Base-by-base conservation (phyloP, 2,888 invertebrate species). In the Apamea anceps region DNA sequence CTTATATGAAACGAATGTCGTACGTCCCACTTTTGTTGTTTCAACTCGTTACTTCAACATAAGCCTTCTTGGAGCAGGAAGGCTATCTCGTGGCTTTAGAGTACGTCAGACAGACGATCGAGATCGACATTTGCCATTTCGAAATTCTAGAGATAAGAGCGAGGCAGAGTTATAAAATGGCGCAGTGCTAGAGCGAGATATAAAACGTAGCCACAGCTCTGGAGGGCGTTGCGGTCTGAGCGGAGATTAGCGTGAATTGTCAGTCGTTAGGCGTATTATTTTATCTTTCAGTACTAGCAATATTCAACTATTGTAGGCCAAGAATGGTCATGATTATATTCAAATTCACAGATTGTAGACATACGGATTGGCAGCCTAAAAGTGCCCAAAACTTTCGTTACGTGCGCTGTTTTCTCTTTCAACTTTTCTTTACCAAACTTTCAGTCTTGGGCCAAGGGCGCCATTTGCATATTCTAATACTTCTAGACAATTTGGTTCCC, bases 211-310 rank as follows among this genome's bases (percentile, higher is more conserved):
- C 81, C 85, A 85, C 85, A 84, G 80, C 85, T 84, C 82, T 83
- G 85, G 72, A 86, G 84, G 84, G 87, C 81, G 84, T 83, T 91
- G 89, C 85, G 90, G 91, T 87, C 78, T 89, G 89, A 86, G 89
- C 90, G 85, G 89, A 89, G 89, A 91, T 92, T 90, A 91, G 89
- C 81, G 87, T 87, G 88, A 90, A 92, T 91, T 89, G 91, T 90
- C 88, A 86, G 88, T 86, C 84, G 89, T 85, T 81, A 79, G 77
- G 70, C 60, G 75, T 72, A 72, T 76, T 81, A 76, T 82, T 86
- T 75, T 79, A 77, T 79, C 70, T 85, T 85, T 73, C 63, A 85
- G 57, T 37, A 28, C 48, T 67, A 71, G 60, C 13, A 77, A 87
- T 79, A 60, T 77, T 81, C 72, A 66, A 54, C 62, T 67, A 62